Conservation (phyloP, 1,140 invertebrate genomes). For the Bombus pascuorum region DNA sequence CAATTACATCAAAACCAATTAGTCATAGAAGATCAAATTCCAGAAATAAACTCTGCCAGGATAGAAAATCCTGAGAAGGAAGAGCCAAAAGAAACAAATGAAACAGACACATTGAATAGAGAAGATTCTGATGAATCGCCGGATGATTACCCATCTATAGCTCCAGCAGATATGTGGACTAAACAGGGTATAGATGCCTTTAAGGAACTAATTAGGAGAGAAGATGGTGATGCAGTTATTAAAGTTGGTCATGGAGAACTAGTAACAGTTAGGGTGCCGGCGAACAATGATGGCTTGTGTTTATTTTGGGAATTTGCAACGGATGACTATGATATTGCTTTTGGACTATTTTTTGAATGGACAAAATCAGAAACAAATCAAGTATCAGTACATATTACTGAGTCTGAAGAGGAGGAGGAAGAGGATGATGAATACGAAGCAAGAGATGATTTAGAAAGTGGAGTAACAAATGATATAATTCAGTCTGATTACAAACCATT, state of each 20-base stretch:
- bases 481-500: constrained; percentile 73
- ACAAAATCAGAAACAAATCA: constrained; percentile 92
- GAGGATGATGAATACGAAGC: constrained; percentile 90
- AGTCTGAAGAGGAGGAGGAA: constrained; percentile 95
- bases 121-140: constrained; percentile 80
- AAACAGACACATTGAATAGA: constrained; percentile 58
- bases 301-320: constrained; percentile 99
- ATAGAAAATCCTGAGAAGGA: constrained; percentile 39
- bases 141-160: constrained; percentile 83
- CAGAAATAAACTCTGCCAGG: constrained; percentile 52
- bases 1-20: constrained; percentile 88
- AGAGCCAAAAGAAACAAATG: constrained; percentile 55
- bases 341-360: constrained; percentile 99
- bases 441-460: constrained; percentile 84
- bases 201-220: constrained; percentile 93
- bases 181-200: constrained; percentile 95
- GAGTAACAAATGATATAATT: constrained; percentile 73
- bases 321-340: constrained; percentile 99
- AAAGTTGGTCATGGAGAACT: constrained; percentile 98
- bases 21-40: constrained; percentile 83
- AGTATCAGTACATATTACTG: constrained; percentile 94
- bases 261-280: constrained; percentile 98
- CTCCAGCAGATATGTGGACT: constrained; percentile 97
- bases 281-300: constrained; percentile 95
- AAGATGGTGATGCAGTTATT: constrained; percentile 97